These are phyloP conservation scores for Urocitellus parryii DNA, from an alignment of 2,113 vertebrate species.

Conservation along the genomic window DNA sequence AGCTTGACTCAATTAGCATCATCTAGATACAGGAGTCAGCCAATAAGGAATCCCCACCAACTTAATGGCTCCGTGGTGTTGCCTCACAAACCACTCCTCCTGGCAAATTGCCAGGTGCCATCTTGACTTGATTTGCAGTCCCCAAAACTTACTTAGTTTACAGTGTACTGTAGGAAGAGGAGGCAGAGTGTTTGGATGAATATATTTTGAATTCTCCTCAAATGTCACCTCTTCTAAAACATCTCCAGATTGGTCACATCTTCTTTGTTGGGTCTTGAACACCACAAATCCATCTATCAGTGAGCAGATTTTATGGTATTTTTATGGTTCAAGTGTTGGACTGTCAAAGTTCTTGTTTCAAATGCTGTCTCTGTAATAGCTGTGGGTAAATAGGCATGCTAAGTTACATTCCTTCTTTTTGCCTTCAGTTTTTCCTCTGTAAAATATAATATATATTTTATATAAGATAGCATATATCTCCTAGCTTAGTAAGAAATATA, in stretches of 20 bases:
- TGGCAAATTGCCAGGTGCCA: too few species aligned
- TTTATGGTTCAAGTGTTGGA: not conserved
- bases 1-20: too few species aligned
- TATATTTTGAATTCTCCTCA: slow-evolving; percentile 28
- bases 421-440: not conserved
- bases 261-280: not conserved
- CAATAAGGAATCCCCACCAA: too few species aligned
- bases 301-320: not conserved
- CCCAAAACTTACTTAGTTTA: not conserved
- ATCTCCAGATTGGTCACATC: not conserved
- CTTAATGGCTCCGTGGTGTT: too few species aligned
- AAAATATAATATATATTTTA: not conserved
- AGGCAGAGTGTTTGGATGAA: not conserved
- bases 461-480: not conserved
- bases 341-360: not conserved
- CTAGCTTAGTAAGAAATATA: not conserved
- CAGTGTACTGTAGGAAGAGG: not conserved
- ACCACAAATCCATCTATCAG: not conserved
- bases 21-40: too few species aligned
- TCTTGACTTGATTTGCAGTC: too few species aligned
- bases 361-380: not conserved
- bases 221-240: not conserved
- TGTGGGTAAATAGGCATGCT: not conserved
- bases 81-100: too few species aligned
- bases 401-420: not conserved